phyloP scores from a whole-genome alignment of 1,140 invertebrate genomes.

The Parapsyche elsis region DNA sequence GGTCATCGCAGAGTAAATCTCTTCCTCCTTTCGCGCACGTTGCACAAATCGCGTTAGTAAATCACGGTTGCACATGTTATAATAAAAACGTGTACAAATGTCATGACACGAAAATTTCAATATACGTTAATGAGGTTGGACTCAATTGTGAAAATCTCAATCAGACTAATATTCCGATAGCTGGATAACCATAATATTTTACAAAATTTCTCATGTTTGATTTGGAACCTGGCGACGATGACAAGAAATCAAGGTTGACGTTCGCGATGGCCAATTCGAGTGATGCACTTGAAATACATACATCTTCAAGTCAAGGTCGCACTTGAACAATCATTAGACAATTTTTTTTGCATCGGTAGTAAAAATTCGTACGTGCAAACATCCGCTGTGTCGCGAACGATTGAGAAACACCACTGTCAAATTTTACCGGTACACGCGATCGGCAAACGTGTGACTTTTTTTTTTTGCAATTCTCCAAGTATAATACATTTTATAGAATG shows the following conservation, averaged over 20 bases:
- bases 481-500: too few relatives aligned
- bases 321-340: conserved; percentile 15
- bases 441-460: too few relatives aligned
- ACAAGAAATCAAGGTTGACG: neutral
- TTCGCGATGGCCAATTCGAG: neutral
- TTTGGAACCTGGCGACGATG: too few relatives aligned
- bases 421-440: too few relatives aligned
- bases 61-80: conserved; percentile 11
- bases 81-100: too few relatives aligned
- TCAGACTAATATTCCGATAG: too few relatives aligned
- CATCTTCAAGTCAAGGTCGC: conserved; percentile 23
- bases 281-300: conserved; percentile 24
- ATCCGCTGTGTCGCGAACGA: neutral
- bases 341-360: neutral
- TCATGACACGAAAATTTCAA: too few relatives aligned
- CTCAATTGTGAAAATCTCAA: too few relatives aligned
- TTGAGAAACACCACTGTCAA: neutral
- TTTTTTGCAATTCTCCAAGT: too few relatives aligned
- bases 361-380: conserved; percentile 23
- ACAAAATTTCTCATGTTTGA: too few relatives aligned
- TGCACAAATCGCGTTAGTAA: conserved; percentile 20
- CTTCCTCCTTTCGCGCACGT: conserved; percentile 18
- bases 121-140: too few relatives aligned
- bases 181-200: too few relatives aligned
- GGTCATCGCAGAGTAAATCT: neutral